phyloP scores from a whole-genome alignment of 2,888 invertebrate species.

The Matsumyia berberina region DNA sequence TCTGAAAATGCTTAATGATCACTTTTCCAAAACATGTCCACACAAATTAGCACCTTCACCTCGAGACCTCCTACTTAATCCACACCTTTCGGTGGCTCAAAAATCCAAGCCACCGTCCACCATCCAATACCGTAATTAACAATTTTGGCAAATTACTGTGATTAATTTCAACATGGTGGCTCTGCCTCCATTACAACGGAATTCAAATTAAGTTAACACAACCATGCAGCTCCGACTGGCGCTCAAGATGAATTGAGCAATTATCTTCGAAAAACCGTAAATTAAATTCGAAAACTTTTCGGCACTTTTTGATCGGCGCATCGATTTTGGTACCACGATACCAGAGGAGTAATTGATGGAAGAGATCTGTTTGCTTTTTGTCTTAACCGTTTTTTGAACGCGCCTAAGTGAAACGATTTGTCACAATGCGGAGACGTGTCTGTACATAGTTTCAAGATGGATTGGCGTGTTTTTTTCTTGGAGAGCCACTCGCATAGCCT shows the following conservation, averaged over 20 bases:
- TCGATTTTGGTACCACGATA: not conserved
- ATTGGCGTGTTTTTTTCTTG: not conserved
- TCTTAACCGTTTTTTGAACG: constrained; percentile 34
- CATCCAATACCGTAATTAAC: constrained; percentile 36
- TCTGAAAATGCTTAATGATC: not conserved
- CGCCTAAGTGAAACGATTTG: constrained; percentile 57
- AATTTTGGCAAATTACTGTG: constrained; percentile 59
- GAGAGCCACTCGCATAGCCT: constrained; percentile 18
- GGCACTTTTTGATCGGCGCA: constrained; percentile 6
- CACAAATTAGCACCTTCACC: constrained; percentile 43
- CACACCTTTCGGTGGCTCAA: not conserved
- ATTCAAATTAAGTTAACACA: constrained; percentile 53
- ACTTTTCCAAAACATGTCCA: constrained; percentile 17
- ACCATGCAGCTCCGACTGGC: constrained; percentile 1
- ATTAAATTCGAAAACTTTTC: constrained; percentile 35
- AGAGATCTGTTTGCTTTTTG: constrained; percentile 6
- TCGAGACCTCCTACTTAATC: constrained; percentile 34
- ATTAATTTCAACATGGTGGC: constrained; percentile 41
- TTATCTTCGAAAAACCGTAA: constrained; percentile 44
- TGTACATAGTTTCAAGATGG: constrained; percentile 20
- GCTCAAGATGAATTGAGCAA: constrained; percentile 50
- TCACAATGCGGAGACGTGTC: constrained; percentile 33
- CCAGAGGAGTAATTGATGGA: not conserved
- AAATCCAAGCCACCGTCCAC: not conserved
- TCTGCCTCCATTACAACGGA: constrained; percentile 16